Evolutionary conservation across 2,888 invertebrate genomes (phyloP).

Genomic region (Frankliniella fusca): DNA sequence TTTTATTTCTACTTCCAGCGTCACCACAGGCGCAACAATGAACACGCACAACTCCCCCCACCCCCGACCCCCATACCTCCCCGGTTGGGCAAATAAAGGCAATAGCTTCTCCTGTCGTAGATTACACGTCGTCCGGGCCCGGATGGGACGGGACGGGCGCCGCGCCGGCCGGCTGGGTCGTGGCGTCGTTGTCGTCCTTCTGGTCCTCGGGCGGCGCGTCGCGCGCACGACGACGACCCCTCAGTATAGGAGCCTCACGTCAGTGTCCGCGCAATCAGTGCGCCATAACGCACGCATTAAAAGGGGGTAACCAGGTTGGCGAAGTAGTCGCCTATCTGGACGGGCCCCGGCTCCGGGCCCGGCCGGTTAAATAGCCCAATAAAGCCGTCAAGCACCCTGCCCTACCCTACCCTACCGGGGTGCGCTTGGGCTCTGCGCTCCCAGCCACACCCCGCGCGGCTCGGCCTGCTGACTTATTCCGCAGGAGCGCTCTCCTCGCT

Average conservation of each 20-base stretch:
- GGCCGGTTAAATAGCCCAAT: not conserved
- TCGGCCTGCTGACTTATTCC: no score
- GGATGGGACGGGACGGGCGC: no score
- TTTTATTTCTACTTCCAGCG: no score
- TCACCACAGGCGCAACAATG: no score
- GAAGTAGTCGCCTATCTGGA: not conserved
- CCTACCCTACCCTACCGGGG: not conserved
- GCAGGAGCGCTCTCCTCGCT: no score
- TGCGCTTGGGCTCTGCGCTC: not conserved
- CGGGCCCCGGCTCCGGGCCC: not conserved
- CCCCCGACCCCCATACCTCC: no score
- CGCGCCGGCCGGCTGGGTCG: no score
- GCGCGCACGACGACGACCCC: not conserved
- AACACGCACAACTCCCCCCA: no score
- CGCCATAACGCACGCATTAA: slow-evolving; percentile 9
- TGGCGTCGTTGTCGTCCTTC: not conserved
- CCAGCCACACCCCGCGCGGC: no score
- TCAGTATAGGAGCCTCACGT: not conserved
- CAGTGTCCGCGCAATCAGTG: slow-evolving; percentile 5
- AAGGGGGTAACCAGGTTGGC: slow-evolving; percentile 23
- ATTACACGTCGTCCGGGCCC: no score
- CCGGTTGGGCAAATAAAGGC: no score
- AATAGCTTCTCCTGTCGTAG: no score
- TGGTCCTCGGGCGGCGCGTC: not conserved
- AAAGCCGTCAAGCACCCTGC: not conserved